Evolutionary conservation across 1,140 invertebrate species (phyloP).

Genomic region (Sminthurides bifidus): DNA sequence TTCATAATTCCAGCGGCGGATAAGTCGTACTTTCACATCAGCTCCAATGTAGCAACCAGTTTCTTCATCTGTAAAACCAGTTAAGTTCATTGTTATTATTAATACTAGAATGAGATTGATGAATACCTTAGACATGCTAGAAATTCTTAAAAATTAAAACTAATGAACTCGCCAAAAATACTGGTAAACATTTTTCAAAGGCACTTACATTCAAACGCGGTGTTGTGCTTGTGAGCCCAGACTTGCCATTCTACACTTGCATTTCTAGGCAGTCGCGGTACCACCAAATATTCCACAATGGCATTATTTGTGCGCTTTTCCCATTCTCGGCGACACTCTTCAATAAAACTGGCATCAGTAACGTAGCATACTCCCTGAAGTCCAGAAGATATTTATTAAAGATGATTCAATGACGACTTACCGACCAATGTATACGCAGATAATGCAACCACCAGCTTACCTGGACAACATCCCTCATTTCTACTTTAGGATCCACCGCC

Average conservation of each 20-base stretch:
- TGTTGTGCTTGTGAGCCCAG: slow-evolving; percentile 73
- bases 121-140: no score
- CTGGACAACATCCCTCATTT: slow-evolving; percentile 32
- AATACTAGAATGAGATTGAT: no score
- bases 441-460: no score
- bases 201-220: slow-evolving; percentile 68
- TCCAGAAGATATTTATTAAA: no score
- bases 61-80: slow-evolving; percentile 62
- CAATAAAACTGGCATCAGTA: slow-evolving; percentile 53
- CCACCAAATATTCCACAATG: slow-evolving; percentile 73
- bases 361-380: slow-evolving; percentile 76
- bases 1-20: slow-evolving; percentile 73
- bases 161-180: no score
- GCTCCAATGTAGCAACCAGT: slow-evolving; percentile 59
- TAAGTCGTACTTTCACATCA: slow-evolving; percentile 49
- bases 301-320: slow-evolving; percentile 72
- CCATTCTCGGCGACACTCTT: slow-evolving; percentile 61
- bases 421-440: no score
- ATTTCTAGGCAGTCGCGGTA: slow-evolving; percentile 59
- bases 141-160: no score
- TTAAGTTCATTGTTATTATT: slow-evolving; percentile 1
- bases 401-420: no score
- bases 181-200: not conserved
- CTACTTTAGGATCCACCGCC: slow-evolving; percentile 33
- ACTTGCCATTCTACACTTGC: slow-evolving; percentile 86